Evolutionary conservation across 1,140 invertebrate genomes (phyloP).

Genomic region (Wiebesia pumilae): DNA sequence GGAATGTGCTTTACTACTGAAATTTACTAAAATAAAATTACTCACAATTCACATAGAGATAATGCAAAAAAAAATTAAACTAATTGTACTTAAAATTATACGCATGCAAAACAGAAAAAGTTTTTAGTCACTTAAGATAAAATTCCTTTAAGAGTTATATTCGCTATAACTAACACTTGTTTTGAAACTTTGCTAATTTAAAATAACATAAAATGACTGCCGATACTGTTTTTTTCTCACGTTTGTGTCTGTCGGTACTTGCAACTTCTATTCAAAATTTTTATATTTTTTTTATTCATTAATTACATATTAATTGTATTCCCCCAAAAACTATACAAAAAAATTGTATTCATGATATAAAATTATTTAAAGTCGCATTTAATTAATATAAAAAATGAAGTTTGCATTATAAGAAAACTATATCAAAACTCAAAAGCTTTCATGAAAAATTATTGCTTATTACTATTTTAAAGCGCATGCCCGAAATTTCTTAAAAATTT

Average conservation of each 20-base stretch:
- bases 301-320: neutral
- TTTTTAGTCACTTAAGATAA: neutral
- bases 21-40: neutral
- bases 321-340: neutral
- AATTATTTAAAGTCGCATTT: no score
- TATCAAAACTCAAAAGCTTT: no score
- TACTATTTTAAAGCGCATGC: neutral
- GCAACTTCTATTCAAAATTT: neutral
- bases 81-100: neutral
- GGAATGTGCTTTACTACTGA: neutral
- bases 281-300: neutral
- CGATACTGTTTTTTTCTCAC: conserved; percentile 13
- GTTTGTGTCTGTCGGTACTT: conserved; percentile 15
- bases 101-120: neutral
- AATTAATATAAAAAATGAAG: no score
- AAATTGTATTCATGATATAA: no score
- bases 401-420: no score
- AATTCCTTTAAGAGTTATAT: neutral
- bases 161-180: neutral
- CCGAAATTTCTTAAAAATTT: neutral
- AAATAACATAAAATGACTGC: conserved; percentile 18
- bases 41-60: conserved; percentile 10
- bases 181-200: neutral
- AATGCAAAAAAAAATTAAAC: conserved; percentile 18
- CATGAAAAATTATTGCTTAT: neutral